Evolutionary conservation across 2,888 invertebrate genomes (phyloP).

Genomic region (Erebia epiphron): DNA sequence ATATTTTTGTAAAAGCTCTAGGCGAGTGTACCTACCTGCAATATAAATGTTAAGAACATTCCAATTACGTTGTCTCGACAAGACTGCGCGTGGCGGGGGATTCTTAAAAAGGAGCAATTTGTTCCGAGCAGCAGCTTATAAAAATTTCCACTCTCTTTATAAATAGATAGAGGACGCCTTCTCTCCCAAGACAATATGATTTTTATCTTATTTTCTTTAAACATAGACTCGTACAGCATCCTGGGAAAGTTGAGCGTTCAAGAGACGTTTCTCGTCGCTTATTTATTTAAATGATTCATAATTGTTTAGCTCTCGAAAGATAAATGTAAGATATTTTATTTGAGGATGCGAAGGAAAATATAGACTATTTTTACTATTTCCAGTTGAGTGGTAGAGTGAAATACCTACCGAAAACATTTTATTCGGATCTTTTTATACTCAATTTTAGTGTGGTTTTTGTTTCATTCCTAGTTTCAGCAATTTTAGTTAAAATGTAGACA

Average conservation of each 20-base stretch:
- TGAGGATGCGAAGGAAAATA: neutral
- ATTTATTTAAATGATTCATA: neutral
- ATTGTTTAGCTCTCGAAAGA: neutral
- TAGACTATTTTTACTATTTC: too few relatives aligned
- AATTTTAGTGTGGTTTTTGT: too few relatives aligned
- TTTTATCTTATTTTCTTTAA: conserved; percentile 8
- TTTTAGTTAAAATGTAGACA: too few relatives aligned
- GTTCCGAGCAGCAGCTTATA: neutral
- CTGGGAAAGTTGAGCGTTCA: conserved; percentile 3
- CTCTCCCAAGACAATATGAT: conserved; percentile 13
- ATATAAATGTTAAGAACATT: neutral
- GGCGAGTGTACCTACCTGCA: too few relatives aligned
- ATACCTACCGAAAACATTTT: too few relatives aligned
- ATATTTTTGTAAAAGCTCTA: too few relatives aligned
- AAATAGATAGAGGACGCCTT: neutral
- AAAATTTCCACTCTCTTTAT: neutral
- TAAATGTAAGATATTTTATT: neutral
- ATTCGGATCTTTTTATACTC: too few relatives aligned
- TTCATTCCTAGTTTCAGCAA: too few relatives aligned
- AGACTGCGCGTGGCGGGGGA: neutral
- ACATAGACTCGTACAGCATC: conserved; percentile 7
- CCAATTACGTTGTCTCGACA: neutral
- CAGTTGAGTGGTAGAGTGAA: too few relatives aligned
- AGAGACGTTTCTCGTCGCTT: neutral
- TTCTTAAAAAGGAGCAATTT: conserved; percentile 3